Evolutionary conservation across 2,888 invertebrate species (phyloP), one percentile per base, ranked within the genome.

Genomic region (Neria commutata): DNA sequence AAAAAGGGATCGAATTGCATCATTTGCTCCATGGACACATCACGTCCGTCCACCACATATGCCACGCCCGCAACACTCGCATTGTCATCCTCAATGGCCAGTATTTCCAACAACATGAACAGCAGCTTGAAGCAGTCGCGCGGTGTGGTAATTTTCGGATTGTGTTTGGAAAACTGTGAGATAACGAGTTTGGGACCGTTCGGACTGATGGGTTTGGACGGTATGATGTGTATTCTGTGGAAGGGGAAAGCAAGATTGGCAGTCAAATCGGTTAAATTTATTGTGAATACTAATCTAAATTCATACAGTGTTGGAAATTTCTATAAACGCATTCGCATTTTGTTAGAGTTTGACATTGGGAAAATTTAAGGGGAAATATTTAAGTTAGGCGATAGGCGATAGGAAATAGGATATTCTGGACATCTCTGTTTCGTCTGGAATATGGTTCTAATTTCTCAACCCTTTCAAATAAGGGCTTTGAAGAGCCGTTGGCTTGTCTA

Each of bases 1-100:
- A 75, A 56, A 51, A 68, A 68, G 1, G 73, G 70, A 63, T 77
- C 72, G 21, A 69, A 73, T 19, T 75, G 76, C 58, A 70, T 33
- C 69, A 75, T 73, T 52, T 74, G 77, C 42, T 78, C 73, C 65
- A 73, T 63, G 55, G 48, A 72, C 1, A 73, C 73, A 56, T 76
- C 75, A 0, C 74, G 68, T 1, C 68, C 67, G 55, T 77, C 79
- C 2, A 76, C 68, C 0, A 78, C 67, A 33, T 66, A 73, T 0
- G 67, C 61, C 0, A 77, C 37, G 1, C 78, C 79, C 3, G 68
- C 56, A 1, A 76, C 57, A 4, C 66, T 67, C 1, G 75, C 68
- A 61, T 69, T 68, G 10, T 75, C 72, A 37, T 72, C 75, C 50
- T 77, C 71, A 53, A 72, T 56, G 6, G 71, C 73, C 26, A 76